A percentile compares a stretch with the other conserved stretches of the same genome.
Evolutionary conservation across 35 echinoderm and acorn worm genomes (phyloP).

Genomic region (Amphiura filiformis): DNA sequence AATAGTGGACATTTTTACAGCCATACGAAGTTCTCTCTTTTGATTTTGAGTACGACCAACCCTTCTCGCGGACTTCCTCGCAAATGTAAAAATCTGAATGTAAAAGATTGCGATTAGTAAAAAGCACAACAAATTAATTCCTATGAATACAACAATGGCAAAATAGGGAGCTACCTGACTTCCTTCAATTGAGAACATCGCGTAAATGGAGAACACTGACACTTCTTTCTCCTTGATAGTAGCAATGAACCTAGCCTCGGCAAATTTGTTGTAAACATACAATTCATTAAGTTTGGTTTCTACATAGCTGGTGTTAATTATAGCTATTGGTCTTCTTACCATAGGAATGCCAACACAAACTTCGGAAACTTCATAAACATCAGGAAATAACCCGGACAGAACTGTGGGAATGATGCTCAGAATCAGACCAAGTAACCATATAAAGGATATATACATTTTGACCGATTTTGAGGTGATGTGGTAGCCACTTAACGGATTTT

Average conservation of each 20-base stretch:
- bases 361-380: neutral
- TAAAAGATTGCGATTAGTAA: neutral
- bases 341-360: neutral
- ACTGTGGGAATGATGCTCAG: neutral
- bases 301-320: neutral
- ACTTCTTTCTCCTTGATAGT: neutral
- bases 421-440: neutral
- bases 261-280: neutral
- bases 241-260: neutral
- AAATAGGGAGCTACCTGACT: neutral
- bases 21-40: neutral
- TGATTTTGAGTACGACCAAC: neutral
- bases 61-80: neutral
- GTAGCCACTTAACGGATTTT: neutral
- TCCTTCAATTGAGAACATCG: neutral
- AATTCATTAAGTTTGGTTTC: neutral
- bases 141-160: neutral
- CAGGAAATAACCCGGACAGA: neutral
- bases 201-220: neutral
- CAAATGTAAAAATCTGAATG: neutral
- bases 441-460: neutral
- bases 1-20: neutral
- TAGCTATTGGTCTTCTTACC: neutral
- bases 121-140: neutral
- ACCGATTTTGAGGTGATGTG: neutral